Evolutionary conservation across 1,140 invertebrate species (phyloP), one percentile per base, ranked within the genome.

Genomic region (Alviniconcha marisindica): DNA sequence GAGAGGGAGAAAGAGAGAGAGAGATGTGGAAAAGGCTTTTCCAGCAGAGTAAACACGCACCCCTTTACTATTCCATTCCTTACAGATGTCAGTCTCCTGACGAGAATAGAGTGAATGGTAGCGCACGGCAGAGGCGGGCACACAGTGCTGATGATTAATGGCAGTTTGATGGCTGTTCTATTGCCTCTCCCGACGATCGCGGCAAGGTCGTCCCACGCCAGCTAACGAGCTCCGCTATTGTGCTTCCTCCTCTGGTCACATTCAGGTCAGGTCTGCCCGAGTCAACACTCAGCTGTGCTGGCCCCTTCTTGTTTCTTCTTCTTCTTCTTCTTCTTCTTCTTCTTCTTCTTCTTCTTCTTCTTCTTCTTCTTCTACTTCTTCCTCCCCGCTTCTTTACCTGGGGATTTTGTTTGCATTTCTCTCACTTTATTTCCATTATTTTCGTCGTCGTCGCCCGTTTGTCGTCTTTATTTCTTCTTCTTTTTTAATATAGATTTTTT

Each of bases 131-230:
- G 42, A 36, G 36, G 5, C 5, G 14, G 36, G 14, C 66, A 71
- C 60, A 31, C 60, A n/a, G 21, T 63, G 7, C 21, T n/a, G 60
- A 63, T 71, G 66, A 71, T 71, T 71, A 36, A 71, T 71, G 66
- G 24, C 31, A 38, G 7, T 36, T 71, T 71, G 66, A 71, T 71
- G 66, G 66, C 31, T 71, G 3, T 71, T 40, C 66, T 38, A 71
- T 71, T 71, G 66, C 66, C 36, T n/a, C n/a, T 60, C 56, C n/a
- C n/a, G 7, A 24, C 31, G 14, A 14, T 21, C 63, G 3, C 1
- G 28, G 63, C 63, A 7, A 33, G 31, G 2, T 5, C 28, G 63
- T 2, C 31, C 2, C 5, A 3, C 63, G 18, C 63, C 14, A 14
- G 12, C 63, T 60, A 24, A 28, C n/a, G 56, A 60, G 56, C 56